These are phyloP conservation scores for Odontophorus gujanensis DNA, from an alignment of 2,113 vertebrate genomes.

Conservation along the genomic window DNA sequence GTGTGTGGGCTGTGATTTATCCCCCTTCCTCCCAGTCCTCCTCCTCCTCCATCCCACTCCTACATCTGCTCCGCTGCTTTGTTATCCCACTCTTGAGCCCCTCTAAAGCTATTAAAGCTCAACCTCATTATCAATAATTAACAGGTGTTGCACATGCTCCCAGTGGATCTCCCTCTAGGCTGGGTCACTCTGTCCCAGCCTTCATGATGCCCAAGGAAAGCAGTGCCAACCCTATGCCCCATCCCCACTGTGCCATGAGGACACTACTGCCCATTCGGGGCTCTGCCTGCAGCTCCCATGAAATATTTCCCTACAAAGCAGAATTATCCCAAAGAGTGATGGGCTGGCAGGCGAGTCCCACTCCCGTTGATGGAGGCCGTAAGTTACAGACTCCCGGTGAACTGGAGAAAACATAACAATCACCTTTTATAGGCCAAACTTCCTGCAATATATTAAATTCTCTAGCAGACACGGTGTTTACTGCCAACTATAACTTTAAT, in stretches of 20 bases:
- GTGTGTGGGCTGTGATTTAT: background rate
- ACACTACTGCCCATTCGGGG: background rate
- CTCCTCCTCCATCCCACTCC: background rate
- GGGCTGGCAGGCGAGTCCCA: constrained; percentile 76
- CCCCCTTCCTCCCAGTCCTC: background rate
- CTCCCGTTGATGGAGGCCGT: constrained; percentile 79
- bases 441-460: constrained; percentile 78
- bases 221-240: background rate
- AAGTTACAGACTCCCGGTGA: constrained; percentile 69
- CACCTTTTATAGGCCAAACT: constrained; percentile 78
- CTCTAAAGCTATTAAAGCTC: constrained; percentile 64
- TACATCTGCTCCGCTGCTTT: accelerated
- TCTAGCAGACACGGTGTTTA: constrained; percentile 71
- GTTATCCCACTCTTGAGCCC: background rate
- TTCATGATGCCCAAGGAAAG: background rate
- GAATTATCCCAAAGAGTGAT: constrained; percentile 79
- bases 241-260: accelerated
- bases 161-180: background rate
- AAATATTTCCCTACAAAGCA: constrained; percentile 77
- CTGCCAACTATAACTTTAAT: constrained; percentile 73
- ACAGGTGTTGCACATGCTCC: constrained; percentile 47
- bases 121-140: constrained; percentile 73
- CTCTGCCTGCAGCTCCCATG: constrained; percentile 13
- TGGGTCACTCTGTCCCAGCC: background rate
- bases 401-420: constrained; percentile 66